Base-by-base conservation (phyloP, 2,888 invertebrate genomes). In the Idaea straminata region DNA sequence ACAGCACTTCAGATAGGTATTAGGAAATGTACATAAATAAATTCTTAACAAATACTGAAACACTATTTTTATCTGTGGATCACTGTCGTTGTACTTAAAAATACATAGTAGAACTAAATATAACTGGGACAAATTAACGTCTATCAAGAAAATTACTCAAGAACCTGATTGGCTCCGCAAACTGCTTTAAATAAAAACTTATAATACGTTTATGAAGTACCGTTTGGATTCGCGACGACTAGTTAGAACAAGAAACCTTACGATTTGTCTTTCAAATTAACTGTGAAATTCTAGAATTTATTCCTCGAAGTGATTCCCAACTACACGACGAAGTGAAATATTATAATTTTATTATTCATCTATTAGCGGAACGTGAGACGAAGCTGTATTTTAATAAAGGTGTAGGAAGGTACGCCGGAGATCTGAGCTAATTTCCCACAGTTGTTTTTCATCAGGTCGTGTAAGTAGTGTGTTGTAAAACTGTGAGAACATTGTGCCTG, bases 401-500 rank as follows among this genome's bases (percentile, higher is more conserved):
- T 61, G 65, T 72, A 47, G 47, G 47, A 47, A 47, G 13, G 13
- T 10, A 47, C 47, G 47, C 47, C 67, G 68, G 62, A 13, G 72
- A 74, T 69, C 68, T 47, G 47, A 47, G 47, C 72, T 74, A 78
- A 74, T 77, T 84, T 87, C 87, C 84, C 88, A 88, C 85, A 82
- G 80, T 83, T 80, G 83, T 87, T 87, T 86, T 86, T 83, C 78
- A 82, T 76, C 76, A 73, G 74, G 65, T 68, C 70, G 73, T 68
- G 73, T 66, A 72, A 76, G 75, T 75, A 76, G 75, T 75, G 77
- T 82, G 79, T 83, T 84, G 84, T 85, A 83, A 81, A 83, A 78
- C 82, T 84, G 85, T 86, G 85, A 79, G 86, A 85, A 86, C 79
- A 77, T 75, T 79, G 78, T 73, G 59, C 59, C 74, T 77, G 78